Evolutionary conservation across 2,797 vertebrate genomes (phyloP).

Genomic region (Carcharodon carcharias): DNA sequence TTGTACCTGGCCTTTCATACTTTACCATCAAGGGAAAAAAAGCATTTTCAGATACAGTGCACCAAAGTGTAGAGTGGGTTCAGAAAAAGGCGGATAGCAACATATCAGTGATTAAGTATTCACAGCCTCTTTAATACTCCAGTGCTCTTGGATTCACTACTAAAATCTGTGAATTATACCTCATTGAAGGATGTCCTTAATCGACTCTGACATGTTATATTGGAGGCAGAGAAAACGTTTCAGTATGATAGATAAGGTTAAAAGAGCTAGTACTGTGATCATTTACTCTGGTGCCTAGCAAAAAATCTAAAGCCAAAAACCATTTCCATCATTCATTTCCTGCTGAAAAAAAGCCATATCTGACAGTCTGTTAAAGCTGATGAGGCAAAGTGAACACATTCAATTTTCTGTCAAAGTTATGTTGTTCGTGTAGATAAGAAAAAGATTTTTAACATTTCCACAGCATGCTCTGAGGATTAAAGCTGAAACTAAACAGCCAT

Average conservation of each 20-base stretch:
- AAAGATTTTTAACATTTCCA: constrained; percentile 49
- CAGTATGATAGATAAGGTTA: constrained; percentile 78
- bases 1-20: constrained; percentile 62
- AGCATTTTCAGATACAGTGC: constrained; percentile 55
- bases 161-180: constrained; percentile 64
- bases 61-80: constrained; percentile 52
- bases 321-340: constrained; percentile 62
- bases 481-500: constrained; percentile 35
- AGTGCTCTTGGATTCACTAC: constrained; percentile 56
- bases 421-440: constrained; percentile 61
- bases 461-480: constrained; percentile 44
- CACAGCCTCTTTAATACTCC: constrained; percentile 65
- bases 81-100: constrained; percentile 55
- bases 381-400: constrained; percentile 59
- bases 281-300: constrained; percentile 62
- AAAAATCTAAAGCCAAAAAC: constrained; percentile 58
- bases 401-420: constrained; percentile 63
- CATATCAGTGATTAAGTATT: constrained; percentile 62
- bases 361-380: constrained; percentile 60
- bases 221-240: constrained; percentile 70
- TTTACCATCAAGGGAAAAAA: constrained; percentile 53
- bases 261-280: constrained; percentile 72
- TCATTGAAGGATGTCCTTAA: constrained; percentile 69
- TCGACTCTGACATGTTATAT: constrained; percentile 71
- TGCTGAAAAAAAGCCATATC: constrained; percentile 52